Base-by-base conservation (phyloP, 2,113 vertebrate species). In the Theristicus caerulescens region DNA sequence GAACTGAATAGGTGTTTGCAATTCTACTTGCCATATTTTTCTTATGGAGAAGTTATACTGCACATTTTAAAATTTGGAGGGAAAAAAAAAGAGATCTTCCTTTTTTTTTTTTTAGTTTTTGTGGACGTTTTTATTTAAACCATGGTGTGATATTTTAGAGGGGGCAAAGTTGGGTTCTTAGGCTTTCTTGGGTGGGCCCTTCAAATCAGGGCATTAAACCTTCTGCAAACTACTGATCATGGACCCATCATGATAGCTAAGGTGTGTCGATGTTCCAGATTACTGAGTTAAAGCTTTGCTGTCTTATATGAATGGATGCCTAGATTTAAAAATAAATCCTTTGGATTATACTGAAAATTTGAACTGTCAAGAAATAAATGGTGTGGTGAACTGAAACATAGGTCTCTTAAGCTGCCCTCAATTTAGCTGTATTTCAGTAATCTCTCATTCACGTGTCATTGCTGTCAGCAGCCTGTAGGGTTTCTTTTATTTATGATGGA, bases 341-440 rank as follows among this genome's bases (percentile, higher is more conserved):
- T 86, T 93, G 86, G 51, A 66, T 95, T 93, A 57, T 79, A 88
- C 32, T 1, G 6, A 87, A 97, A 90, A 91, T 90, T 82, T 88
- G 79, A 96, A 67, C 96, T 91, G 92, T 94, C 86, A 96, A 89
- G 70, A 85, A 94, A 93, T 79, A 96, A 92, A 88, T 65, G 52
- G 65, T 91, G 59, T 85, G 58, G 46, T 88, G 70, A 73, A 91
- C 67, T 94, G 82, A 94, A 92, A 79, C 81, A 86, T 9, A 88
- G 54, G 54, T 93, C 57, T 96, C 72, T 85, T 55, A 69, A 94
- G 40, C 40, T 76, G 82, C 61, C 67, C 29, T 32, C 79, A 73
- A 81, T 95, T 89, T 94, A 89, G 81, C 81, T 79, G 25, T 79
- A 57, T 83, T 92, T 96, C 85, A 82, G 70, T 93, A 89, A 93